These are phyloP conservation scores for Hermaeophaga mercurialis DNA, from an alignment of 2,888 invertebrate species.

Conservation along the genomic window DNA sequence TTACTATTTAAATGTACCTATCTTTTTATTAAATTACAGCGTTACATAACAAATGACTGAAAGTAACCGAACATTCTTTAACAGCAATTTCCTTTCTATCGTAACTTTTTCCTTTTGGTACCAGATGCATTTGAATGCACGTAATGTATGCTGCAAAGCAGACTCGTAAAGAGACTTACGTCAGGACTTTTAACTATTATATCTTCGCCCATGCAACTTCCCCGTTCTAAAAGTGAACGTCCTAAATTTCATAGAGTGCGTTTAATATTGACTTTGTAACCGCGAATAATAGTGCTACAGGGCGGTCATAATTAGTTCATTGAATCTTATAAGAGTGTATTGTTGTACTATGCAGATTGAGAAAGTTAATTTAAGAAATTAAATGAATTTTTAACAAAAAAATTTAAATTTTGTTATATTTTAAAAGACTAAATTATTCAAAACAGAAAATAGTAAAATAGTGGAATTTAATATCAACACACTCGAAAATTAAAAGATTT, in stretches of 20 bases:
- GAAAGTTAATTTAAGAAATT: too few relatives aligned
- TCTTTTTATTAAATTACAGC: background rate
- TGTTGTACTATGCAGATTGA: too few relatives aligned
- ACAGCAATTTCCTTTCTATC: background rate
- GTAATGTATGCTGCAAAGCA: background rate
- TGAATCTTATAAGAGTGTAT: too few relatives aligned
- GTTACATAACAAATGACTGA: background rate
- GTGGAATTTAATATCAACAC: too few relatives aligned
- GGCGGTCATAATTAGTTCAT: too few relatives aligned
- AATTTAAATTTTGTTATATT: too few relatives aligned
- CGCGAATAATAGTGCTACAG: conserved; percentile 38
- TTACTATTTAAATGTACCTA: too few relatives aligned
- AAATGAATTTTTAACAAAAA: too few relatives aligned
- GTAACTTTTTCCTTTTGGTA: background rate
- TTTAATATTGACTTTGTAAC: conserved; percentile 47
- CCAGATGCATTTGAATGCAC: conserved; percentile 3
- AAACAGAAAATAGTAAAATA: too few relatives aligned
- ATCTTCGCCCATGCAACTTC: conserved; percentile 18
- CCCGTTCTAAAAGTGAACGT: conserved; percentile 34
- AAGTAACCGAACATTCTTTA: background rate
- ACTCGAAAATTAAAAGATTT: too few relatives aligned
- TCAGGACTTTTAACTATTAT: conserved; percentile 4
- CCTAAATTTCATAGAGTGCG: conserved; percentile 33
- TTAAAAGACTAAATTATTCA: too few relatives aligned
- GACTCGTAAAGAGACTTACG: background rate